phyloP scores from a whole-genome alignment of 2,888 invertebrate species.

The Tetragonisca angustula region DNA sequence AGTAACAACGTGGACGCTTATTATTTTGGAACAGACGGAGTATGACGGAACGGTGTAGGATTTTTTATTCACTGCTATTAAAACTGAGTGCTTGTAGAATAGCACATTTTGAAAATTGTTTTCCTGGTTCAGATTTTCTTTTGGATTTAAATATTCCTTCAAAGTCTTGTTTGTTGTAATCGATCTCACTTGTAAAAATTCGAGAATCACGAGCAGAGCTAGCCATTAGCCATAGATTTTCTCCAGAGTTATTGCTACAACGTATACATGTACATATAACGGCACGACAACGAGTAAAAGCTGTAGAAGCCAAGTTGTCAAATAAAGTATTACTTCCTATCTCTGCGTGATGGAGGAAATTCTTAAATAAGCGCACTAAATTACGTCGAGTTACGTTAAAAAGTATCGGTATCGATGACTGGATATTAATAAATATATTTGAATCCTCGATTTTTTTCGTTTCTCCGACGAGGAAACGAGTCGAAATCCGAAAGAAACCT shows the following conservation, averaged over 20 bases:
- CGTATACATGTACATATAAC: too few relatives aligned
- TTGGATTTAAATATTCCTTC: neutral
- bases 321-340: neutral
- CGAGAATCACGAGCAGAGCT: neutral
- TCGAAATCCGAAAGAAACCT: neutral
- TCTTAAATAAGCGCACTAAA: neutral
- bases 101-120: neutral
- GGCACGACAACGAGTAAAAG: neutral
- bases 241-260: neutral
- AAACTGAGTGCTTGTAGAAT: too few relatives aligned
- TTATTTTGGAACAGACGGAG: too few relatives aligned
- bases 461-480: neutral
- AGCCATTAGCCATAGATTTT: neutral
- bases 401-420: neutral
- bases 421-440: neutral
- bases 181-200: neutral
- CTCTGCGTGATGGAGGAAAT: neutral
- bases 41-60: too few relatives aligned
- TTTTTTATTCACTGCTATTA: too few relatives aligned
- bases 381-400: neutral
- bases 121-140: neutral
- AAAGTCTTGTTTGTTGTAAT: neutral
- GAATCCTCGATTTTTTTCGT: neutral
- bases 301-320: neutral
- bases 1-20: too few relatives aligned